These are phyloP conservation scores for Manacus vitellinus DNA, from an alignment of 2,113 vertebrate genomes.

Conservation along the genomic window DNA sequence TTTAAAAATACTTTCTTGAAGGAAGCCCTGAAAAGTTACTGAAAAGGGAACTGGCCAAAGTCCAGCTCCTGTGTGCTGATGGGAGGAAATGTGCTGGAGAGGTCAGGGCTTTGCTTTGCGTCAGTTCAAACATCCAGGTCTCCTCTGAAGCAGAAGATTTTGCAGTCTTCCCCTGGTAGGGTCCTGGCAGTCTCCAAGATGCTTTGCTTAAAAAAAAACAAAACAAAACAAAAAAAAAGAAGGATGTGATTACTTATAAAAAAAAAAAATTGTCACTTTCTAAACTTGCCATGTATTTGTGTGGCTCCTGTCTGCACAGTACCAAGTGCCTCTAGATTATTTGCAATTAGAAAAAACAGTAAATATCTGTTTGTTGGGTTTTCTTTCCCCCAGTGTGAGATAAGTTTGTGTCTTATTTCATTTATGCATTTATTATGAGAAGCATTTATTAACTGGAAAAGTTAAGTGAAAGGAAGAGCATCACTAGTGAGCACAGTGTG, in stretches of 20 bases:
- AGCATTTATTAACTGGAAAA: neutral
- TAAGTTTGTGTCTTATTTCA: neutral
- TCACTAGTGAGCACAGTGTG: rapidly evolving
- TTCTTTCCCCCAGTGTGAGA: neutral
- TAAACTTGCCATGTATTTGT: neutral
- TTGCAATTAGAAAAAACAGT: neutral
- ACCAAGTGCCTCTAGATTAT: neutral
- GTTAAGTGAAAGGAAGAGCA: neutral
- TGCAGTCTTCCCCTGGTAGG: neutral
- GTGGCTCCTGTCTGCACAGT: neutral
- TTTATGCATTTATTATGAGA: neutral
- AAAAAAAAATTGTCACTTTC: neutral
- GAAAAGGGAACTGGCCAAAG: neutral
- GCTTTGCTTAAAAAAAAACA: neutral
- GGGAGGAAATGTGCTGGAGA: neutral
- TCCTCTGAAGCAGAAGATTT: neutral
- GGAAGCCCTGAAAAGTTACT: neutral
- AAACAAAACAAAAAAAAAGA: neutral
- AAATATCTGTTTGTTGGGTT: neutral
- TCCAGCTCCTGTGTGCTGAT: neutral
- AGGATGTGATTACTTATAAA: neutral
- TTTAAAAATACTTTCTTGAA: neutral
- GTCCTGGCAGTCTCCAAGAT: neutral
- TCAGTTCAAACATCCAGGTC: neutral
- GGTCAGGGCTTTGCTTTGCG: neutral